phyloP scores from a whole-genome alignment of 2,113 vertebrate genomes.

The Carassius carassius region DNA sequence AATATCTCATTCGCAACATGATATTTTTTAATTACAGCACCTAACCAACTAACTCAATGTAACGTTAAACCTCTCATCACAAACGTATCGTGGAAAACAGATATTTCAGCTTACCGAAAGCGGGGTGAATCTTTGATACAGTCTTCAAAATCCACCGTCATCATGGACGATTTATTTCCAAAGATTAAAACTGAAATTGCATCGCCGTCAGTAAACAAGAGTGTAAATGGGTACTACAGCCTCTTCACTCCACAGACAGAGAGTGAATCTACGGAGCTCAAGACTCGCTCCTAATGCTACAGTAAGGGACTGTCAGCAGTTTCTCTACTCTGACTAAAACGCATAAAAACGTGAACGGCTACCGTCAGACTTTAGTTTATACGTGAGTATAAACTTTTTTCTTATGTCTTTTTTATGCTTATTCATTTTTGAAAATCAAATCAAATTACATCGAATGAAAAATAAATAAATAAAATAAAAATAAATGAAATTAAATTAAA shows the following conservation, averaged over 20 bases:
- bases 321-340: neutral
- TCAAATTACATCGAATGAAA: neutral
- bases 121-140: slow-evolving; percentile 81
- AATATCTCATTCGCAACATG: neutral
- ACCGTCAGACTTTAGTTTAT: neutral
- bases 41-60: neutral
- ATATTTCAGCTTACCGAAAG: slow-evolving; percentile 70
- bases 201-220: slow-evolving; percentile 62
- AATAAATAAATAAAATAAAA: neutral
- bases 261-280: slow-evolving; percentile 36
- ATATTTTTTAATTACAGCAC: neutral
- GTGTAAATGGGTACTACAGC: neutral
- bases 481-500: too few species aligned
- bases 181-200: slow-evolving; percentile 66
- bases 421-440: neutral
- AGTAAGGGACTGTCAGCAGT: slow-evolving; percentile 56
- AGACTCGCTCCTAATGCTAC: slow-evolving; percentile 35
- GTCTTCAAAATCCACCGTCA: slow-evolving; percentile 85
- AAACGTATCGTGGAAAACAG: neutral
- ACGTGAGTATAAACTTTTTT: too few species aligned
- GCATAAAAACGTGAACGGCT: neutral
- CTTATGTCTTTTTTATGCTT: neutral
- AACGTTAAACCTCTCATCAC: neutral
- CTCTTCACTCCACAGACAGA: slow-evolving; percentile 25
- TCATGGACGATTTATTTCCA: slow-evolving; percentile 59